Percentiles rank a stretch among this genome's conserved stretches.
Evolutionary conservation across 2,888 invertebrate species (phyloP).

Genomic region (Escarpia spicata): DNA sequence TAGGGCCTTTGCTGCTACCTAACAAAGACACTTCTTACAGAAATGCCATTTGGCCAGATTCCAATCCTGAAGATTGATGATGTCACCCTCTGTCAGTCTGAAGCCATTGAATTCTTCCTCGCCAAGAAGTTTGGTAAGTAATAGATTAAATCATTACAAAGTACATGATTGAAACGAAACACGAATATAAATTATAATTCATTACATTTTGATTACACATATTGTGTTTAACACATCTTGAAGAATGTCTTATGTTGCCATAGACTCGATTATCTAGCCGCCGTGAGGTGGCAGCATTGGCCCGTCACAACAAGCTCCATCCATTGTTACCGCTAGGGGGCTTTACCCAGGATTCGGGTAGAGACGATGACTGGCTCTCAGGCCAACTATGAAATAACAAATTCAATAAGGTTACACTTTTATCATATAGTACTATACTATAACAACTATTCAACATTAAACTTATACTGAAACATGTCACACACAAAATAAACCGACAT

Average conservation of each 20-base stretch:
- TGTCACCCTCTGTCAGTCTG: background rate
- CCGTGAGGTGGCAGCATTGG: no score
- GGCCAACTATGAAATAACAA: no score
- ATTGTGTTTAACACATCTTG: background rate
- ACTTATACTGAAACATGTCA: no score
- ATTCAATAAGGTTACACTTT: no score
- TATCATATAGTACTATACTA: no score
- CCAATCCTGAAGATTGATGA: slow-evolving; percentile 10
- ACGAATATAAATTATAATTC: background rate
- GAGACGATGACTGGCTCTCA: no score
- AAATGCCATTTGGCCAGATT: background rate
- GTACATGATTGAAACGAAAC: background rate
- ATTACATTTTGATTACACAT: background rate
- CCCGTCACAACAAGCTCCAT: no score
- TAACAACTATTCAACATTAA: no score
- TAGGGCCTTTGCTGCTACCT: no score
- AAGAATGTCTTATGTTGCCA: background rate
- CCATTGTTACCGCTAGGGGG: no score
- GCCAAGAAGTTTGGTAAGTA: background rate
- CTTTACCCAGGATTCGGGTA: no score
- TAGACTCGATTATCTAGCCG: background rate
- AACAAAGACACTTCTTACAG: background rate
- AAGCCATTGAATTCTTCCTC: background rate
- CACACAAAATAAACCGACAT: no score
- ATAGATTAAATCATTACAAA: background rate